Evolutionary conservation across 2,113 vertebrate species (phyloP), one percentile per base, ranked within the genome.

Genomic region (Ceyx cyanopectus): DNA sequence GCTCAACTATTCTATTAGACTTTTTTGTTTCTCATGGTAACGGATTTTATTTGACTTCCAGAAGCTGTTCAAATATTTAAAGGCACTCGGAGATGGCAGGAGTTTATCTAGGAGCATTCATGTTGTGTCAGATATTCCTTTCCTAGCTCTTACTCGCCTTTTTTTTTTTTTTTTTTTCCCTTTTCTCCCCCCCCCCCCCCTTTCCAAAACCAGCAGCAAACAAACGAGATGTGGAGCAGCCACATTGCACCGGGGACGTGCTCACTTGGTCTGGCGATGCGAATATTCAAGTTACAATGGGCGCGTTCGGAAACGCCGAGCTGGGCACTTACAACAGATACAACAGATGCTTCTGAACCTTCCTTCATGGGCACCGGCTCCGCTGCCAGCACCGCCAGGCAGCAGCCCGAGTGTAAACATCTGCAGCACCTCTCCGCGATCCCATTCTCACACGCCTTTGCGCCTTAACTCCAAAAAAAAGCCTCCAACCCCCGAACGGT

Each of bases 51-150:
- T 95, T 92, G 89, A 94, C 93, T 96, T 93, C 72, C 30, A 63
- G 95, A 94, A 95, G 93, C 94, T 93, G 93, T 93, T 94, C 95
- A 93, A 96, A 97, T 97, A 96, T 96, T 96, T 91, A 96, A 83
- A 96, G 92, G 91, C 91, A 95, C 91, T 93, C 81, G 3, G 95
- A 95, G 95, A 97, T 97, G 95, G 94, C 92, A 96, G 96, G 95
- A 97, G 95, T 96, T 96, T 94, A 91, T 92, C 93, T 66, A 76
- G 89, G 73, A 96, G 95, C 91, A 91, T 96, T 95, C 96, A 95
- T 97, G 92, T 85, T 81, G 92, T 97, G 89, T 69, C 89, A 60
- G 79, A 93, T 95, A 95, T 95, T 89, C 95, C 87, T 87, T 61
- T 70, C 95, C 96, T 94, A 51, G 94, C 79, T 94, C 54, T 93